Percentiles rank a stretch among this genome's conserved stretches.
These are phyloP conservation scores for Dryocosmus kuriphilus DNA, from an alignment of 2,888 invertebrate species.

Conservation along the genomic window DNA sequence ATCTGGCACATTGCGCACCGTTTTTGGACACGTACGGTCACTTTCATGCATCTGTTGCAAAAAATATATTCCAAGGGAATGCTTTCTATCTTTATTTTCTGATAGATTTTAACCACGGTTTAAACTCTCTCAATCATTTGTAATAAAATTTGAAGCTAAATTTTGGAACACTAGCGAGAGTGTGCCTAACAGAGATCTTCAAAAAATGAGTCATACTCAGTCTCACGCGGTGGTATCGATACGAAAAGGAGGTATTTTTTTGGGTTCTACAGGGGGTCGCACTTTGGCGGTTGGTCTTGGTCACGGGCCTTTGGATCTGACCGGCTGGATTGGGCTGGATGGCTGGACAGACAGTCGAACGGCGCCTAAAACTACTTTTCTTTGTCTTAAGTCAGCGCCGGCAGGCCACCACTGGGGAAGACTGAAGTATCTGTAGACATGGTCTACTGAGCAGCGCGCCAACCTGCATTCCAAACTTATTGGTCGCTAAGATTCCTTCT, in stretches of 20 bases:
- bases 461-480: conserved; percentile 36
- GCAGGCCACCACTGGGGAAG: conserved; percentile 52
- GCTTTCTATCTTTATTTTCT: no score
- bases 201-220: not conserved
- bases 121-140: no score
- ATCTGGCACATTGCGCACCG: no score
- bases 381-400: conserved; percentile 63
- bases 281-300: conserved; percentile 16
- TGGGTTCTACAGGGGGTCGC: conserved; percentile 63
- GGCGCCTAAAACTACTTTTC: conserved; percentile 68
- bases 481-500: conserved; percentile 29
- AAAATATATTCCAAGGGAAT: no score
- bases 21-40: no score
- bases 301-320: not conserved
- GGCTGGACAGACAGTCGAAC: conserved; percentile 61
- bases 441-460: conserved; percentile 18
- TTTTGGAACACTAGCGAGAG: not conserved
- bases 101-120: no score
- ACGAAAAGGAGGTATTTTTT: conserved; percentile 37
- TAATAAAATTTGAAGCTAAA: not conserved
- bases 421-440: conserved; percentile 1
- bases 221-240: not conserved
- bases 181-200: not conserved
- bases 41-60: no score
- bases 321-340: conserved; percentile 52